These are phyloP conservation scores for Todus mexicanus DNA, from an alignment of 2,797 vertebrate genomes.

Conservation along the genomic window DNA sequence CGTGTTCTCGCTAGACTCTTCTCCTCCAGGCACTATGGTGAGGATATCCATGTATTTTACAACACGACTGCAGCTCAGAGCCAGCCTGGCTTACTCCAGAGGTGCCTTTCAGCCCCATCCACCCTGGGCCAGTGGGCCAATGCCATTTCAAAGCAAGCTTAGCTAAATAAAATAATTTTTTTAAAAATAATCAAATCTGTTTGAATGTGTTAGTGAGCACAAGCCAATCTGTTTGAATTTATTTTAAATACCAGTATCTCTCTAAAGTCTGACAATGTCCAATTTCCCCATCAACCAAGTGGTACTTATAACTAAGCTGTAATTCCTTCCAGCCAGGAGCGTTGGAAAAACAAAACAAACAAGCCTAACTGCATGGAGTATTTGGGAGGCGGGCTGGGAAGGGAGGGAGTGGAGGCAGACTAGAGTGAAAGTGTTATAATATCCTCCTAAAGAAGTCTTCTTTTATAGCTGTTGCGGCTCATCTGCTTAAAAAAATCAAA, in stretches of 20 bases:
- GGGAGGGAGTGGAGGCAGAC: neutral
- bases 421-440: neutral
- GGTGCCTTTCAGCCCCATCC: neutral
- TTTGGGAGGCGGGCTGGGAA: too few relatives aligned
- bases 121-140: fast-evolving
- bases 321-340: neutral
- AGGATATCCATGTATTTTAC: neutral
- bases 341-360: neutral
- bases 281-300: neutral
- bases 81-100: neutral
- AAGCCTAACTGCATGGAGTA: neutral
- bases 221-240: neutral
- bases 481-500: neutral
- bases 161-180: neutral
- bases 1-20: neutral
- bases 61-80: neutral
- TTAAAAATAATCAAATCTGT: neutral
- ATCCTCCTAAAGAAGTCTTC: neutral
- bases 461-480: neutral
- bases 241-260: neutral
- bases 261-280: neutral
- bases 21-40: neutral
- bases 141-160: neutral
- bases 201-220: neutral
- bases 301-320: too few relatives aligned